Conservation (phyloP, 2,113 vertebrate species). For the Anoplopoma fimbria region DNA sequence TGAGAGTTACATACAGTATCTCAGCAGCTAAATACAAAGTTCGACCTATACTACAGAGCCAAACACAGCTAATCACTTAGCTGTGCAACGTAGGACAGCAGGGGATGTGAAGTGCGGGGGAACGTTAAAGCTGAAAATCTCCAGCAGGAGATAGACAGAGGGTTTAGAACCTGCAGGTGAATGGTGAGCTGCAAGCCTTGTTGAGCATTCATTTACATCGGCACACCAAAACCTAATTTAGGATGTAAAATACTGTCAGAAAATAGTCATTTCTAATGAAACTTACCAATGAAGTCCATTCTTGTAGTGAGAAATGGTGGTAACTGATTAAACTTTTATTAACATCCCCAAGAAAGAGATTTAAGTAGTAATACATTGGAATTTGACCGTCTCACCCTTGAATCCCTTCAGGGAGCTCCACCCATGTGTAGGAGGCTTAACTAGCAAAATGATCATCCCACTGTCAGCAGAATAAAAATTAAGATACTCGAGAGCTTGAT, state of each 20-base stretch:
- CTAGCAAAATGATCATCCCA: slow-evolving; percentile 35
- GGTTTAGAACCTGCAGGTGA: slow-evolving; percentile 9
- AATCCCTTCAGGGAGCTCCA: slow-evolving; percentile 52
- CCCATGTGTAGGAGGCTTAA: slow-evolving; percentile 64
- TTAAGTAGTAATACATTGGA: slow-evolving; percentile 43
- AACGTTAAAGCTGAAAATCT: slow-evolving; percentile 54
- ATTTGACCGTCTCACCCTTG: slow-evolving; percentile 58
- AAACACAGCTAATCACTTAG: slow-evolving; percentile 53
- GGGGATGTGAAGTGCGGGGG: slow-evolving; percentile 29
- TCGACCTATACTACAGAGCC: slow-evolving; percentile 44
- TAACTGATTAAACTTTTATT: slow-evolving; percentile 30
- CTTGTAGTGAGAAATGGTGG: slow-evolving; percentile 7
- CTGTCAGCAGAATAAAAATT: slow-evolving; percentile 61
- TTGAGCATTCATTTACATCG: neutral
- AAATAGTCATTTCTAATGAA: neutral
- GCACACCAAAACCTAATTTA: neutral
- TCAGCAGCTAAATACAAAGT: slow-evolving; percentile 40
- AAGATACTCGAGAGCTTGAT: slow-evolving; percentile 33
- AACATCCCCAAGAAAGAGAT: slow-evolving; percentile 25
- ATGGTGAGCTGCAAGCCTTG: neutral
- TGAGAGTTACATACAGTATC: slow-evolving; percentile 5
- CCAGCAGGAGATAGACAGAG: slow-evolving; percentile 20
- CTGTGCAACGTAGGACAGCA: slow-evolving; percentile 56
- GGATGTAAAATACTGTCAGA: neutral
- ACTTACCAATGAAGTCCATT: slow-evolving; percentile 10